phyloP scores from a whole-genome alignment of 1,140 invertebrate species.

The Cydia fagiglandana region DNA sequence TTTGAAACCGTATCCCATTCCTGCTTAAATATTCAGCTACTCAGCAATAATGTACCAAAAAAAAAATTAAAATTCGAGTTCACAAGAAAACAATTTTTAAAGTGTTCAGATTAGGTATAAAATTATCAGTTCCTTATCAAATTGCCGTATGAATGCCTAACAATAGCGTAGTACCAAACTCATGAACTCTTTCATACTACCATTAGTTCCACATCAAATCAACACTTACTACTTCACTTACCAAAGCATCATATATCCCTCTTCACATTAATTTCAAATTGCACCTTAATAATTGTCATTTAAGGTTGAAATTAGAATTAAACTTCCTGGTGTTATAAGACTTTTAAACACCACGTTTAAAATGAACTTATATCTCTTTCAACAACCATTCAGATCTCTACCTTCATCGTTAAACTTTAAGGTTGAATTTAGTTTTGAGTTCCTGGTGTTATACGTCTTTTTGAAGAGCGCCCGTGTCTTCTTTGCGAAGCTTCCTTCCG shows the following conservation, averaged over 20 bases:
- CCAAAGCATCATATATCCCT: neutral
- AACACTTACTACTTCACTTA: neutral
- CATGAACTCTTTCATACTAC: neutral
- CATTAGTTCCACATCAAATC: neutral
- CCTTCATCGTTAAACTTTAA: neutral
- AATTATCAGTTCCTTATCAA: neutral
- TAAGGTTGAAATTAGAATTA: neutral
- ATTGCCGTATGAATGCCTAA: neutral
- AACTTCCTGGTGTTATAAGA: neutral
- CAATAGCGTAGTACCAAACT: neutral
- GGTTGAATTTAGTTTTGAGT: neutral
- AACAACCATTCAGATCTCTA: neutral
- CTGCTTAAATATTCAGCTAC: too few species aligned
- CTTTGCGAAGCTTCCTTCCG: constrained; percentile 9
- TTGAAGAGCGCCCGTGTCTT: neutral
- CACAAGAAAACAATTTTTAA: too few species aligned
- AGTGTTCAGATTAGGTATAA: neutral
- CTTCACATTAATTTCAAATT: neutral
- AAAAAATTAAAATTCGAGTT: too few species aligned
- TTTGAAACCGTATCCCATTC: too few species aligned
- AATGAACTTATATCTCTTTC: neutral
- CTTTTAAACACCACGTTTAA: neutral
- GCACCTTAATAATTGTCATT: neutral
- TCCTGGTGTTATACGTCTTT: neutral
- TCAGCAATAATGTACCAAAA: too few species aligned